Percentiles rank a stretch among this genome's conserved stretches.
Conservation (phyloP, 1,140 invertebrate genomes). For the Popillia japonica region DNA sequence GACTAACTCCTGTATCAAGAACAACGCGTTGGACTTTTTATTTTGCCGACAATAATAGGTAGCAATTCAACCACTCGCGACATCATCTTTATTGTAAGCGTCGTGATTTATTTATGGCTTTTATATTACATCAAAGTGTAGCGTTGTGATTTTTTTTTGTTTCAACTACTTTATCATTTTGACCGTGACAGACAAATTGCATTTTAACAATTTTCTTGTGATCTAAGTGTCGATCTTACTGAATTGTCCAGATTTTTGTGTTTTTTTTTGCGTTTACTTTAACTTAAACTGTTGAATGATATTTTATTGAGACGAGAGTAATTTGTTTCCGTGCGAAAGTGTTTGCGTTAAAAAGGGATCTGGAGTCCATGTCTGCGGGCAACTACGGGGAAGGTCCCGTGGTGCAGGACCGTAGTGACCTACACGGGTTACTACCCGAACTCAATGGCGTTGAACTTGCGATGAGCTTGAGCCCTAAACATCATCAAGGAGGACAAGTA, state of each 20-base stretch:
- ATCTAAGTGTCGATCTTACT: background rate
- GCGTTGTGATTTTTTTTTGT: conserved; percentile 17
- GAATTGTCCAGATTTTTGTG: background rate
- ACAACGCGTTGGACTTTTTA: conserved; percentile 50
- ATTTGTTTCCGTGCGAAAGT: conserved; percentile 8
- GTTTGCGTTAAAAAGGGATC: conserved; percentile 43
- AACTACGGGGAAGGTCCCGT: conserved; percentile 61
- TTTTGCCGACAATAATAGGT: conserved; percentile 25
- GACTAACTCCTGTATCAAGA: conserved; percentile 46
- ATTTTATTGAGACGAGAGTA: background rate
- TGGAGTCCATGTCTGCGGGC: conserved; percentile 60
- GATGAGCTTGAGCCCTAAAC: conserved; percentile 88
- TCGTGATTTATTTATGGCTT: conserved; percentile 22
- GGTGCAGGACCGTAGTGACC: conserved; percentile 57
- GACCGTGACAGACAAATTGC: background rate
- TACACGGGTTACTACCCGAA: conserved; percentile 73
- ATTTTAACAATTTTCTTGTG: background rate
- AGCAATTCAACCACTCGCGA: conserved; percentile 1
- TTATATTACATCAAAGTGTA: conserved; percentile 20
- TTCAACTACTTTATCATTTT: background rate
- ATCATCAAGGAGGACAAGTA: conserved; percentile 53
- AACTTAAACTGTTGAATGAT: background rate
- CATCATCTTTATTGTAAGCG: background rate
- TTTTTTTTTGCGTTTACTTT: background rate
- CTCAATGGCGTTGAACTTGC: conserved; percentile 87